Percentiles rank a stretch among this genome's conserved stretches.
Conservation (phyloP, 2,888 invertebrate genomes). For the Suillia variegata region DNA sequence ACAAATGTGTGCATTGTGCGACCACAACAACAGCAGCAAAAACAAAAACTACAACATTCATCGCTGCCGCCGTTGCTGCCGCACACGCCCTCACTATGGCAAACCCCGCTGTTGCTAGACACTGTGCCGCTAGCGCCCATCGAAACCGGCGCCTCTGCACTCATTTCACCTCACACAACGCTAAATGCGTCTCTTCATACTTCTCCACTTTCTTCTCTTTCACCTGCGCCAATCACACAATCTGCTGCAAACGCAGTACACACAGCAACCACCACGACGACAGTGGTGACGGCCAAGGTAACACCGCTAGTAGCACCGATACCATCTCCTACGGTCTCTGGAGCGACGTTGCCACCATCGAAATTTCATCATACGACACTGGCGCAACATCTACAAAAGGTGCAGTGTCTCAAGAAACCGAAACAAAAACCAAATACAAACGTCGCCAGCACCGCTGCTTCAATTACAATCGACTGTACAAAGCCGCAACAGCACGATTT, state of each 20-base stretch:
- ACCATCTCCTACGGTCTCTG: conserved; percentile 31
- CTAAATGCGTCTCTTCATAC: conserved; percentile 33
- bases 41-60: conserved; percentile 32
- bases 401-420: conserved; percentile 52
- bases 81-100: conserved; percentile 54
- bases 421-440: conserved; percentile 30
- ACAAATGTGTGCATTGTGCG: conserved; percentile 51
- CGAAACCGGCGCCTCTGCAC: conserved; percentile 43
- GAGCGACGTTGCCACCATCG: conserved; percentile 50
- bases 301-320: conserved; percentile 45
- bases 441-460: conserved; percentile 37
- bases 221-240: conserved; percentile 10
- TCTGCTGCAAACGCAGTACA: conserved; percentile 18
- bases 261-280: no score
- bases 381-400: conserved; percentile 57
- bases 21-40: conserved; percentile 41
- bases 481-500: conserved; percentile 12
- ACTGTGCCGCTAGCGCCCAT: conserved; percentile 27
- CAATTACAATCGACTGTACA: no score
- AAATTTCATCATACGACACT: conserved; percentile 58
- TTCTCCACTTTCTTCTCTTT: conserved; percentile 37
- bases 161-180: conserved; percentile 33
- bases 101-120: conserved; percentile 51
- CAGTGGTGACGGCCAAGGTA: conserved; percentile 43
- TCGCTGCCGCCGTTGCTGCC: conserved; percentile 43